Evolutionary conservation across 2,797 vertebrate species (phyloP).

Genomic region (Onychomys arenicola): DNA sequence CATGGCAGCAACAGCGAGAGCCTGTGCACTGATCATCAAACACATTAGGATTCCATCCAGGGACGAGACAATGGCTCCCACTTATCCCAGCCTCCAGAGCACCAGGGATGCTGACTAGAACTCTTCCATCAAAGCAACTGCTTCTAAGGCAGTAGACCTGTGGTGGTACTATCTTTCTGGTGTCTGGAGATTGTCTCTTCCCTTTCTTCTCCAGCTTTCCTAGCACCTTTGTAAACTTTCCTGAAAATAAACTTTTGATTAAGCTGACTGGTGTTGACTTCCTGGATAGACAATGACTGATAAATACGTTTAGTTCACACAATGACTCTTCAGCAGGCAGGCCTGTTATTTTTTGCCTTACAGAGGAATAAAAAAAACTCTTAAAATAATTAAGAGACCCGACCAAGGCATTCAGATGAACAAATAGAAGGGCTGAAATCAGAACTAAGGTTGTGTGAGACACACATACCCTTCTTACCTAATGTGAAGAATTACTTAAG

Average conservation of each 20-base stretch:
- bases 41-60: slow-evolving; percentile 30
- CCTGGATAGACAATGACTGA: background rate
- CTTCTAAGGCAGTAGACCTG: too few relatives aligned
- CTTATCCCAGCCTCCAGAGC: background rate
- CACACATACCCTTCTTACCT: background rate
- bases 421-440: background rate
- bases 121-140: background rate
- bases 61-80: background rate
- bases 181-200: background rate
- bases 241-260: background rate
- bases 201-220: background rate
- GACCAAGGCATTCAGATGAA: background rate
- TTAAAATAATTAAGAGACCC: background rate
- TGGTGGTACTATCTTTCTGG: background rate
- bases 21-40: background rate
- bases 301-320: background rate
- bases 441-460: background rate
- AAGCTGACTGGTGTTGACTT: background rate
- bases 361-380: background rate
- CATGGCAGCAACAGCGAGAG: too few relatives aligned
- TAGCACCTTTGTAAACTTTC: background rate
- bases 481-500: background rate
- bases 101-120: background rate
- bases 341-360: background rate
- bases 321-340: background rate